Evolutionary conservation across 2,888 invertebrate species (phyloP).

Genomic region (Chrysodeixis includens): DNA sequence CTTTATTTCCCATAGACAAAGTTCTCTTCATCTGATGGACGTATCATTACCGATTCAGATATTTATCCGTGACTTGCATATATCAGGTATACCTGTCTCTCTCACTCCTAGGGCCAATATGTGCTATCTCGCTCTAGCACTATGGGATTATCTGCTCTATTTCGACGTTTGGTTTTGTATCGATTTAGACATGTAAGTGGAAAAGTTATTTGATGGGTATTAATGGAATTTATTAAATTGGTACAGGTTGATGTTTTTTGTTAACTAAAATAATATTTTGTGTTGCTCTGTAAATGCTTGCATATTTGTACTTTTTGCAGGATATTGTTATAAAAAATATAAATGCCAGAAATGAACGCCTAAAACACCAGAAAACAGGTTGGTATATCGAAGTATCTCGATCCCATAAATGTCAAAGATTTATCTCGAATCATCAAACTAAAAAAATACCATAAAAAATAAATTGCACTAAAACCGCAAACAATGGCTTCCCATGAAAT

Average conservation of each 20-base stretch:
- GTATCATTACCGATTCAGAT: constrained; percentile 69
- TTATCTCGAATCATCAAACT: too few species aligned
- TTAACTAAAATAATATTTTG: too few species aligned
- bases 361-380: too few species aligned
- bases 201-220: constrained; percentile 50
- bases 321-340: too few species aligned
- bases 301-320: too few species aligned
- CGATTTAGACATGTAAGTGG: constrained; percentile 54
- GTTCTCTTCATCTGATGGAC: constrained; percentile 69
- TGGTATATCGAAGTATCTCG: too few species aligned
- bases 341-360: too few species aligned
- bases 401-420: too few species aligned
- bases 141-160: constrained; percentile 67
- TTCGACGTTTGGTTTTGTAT: constrained; percentile 52
- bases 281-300: too few species aligned
- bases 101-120: constrained; percentile 42
- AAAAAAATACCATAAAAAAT: too few species aligned
- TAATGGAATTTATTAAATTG: not conserved
- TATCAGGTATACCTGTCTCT: constrained; percentile 46
- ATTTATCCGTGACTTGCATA: constrained; percentile 69
- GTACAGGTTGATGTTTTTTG: not conserved
- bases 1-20: not conserved
- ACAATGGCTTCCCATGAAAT: too few species aligned
- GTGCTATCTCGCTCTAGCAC: constrained; percentile 47
- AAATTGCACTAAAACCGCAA: too few species aligned